Percentiles rank a stretch among this genome's conserved stretches.
phyloP scores from a whole-genome alignment of 2,113 vertebrate genomes.

The Perca fluviatilis region DNA sequence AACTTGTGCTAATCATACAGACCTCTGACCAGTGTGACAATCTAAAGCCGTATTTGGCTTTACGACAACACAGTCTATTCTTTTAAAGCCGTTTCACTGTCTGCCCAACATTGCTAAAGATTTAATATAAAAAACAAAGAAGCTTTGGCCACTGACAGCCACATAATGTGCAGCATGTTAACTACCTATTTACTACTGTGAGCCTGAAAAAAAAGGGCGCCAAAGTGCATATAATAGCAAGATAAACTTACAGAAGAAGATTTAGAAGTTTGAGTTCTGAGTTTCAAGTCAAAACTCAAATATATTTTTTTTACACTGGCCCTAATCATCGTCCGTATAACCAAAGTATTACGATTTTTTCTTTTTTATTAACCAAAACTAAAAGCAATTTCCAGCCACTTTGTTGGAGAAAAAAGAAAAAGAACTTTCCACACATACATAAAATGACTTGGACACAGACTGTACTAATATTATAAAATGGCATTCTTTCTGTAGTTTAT shows the following conservation, averaged over 20 bases:
- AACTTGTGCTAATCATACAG: background rate
- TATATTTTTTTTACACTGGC: too few species aligned
- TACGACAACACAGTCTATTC: background rate
- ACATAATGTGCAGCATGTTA: conserved; percentile 24
- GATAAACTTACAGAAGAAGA: too few species aligned
- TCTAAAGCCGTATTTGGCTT: background rate
- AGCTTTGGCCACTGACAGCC: background rate
- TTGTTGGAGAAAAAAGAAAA: background rate
- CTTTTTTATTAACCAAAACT: background rate
- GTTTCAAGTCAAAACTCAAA: too few species aligned
- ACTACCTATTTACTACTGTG: conserved; percentile 37
- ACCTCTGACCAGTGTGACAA: background rate
- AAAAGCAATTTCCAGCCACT: background rate
- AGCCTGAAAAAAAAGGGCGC: background rate
- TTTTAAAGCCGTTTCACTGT: conserved; percentile 25
- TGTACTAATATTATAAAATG: conserved; percentile 15
- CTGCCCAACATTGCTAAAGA: background rate
- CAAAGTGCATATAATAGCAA: conserved; percentile 11
- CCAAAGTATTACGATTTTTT: background rate
- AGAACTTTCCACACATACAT: background rate
- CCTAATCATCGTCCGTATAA: too few species aligned
- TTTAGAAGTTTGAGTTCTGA: too few species aligned
- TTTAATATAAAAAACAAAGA: background rate
- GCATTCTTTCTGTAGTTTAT: conserved; percentile 13
- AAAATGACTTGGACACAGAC: conserved; percentile 36